These are phyloP conservation scores for Drosophila willistoni DNA, from an alignment of 1,140 invertebrate genomes.

Conservation along the genomic window DNA sequence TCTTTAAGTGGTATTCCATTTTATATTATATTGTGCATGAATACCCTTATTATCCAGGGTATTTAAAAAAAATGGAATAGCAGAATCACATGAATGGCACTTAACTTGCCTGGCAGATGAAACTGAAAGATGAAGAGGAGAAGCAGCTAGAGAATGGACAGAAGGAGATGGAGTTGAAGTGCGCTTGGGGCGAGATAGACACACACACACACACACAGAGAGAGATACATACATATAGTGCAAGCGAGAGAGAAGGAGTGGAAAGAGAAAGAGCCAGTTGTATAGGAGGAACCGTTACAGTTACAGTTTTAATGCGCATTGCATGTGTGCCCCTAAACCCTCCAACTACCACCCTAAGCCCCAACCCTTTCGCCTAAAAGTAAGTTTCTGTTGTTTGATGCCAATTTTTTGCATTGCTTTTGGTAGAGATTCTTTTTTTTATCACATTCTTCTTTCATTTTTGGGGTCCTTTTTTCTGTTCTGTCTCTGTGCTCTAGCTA, in stretches of 20 bases:
- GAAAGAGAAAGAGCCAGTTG: slow-evolving; percentile 6
- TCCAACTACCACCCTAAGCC: not conserved
- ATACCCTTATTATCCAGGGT: not conserved
- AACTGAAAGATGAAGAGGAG: slow-evolving; percentile 32
- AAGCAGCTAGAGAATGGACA: not conserved
- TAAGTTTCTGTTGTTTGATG: slow-evolving; percentile 79
- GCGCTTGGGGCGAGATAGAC: slow-evolving; percentile 49
- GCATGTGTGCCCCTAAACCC: slow-evolving; percentile 55
- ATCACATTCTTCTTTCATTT: slow-evolving; percentile 27
- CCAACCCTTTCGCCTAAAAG: slow-evolving; percentile 53
- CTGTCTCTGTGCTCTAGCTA: not conserved
- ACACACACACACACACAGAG: slow-evolving; percentile 22
- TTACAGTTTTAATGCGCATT: slow-evolving; percentile 79
- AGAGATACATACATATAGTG: slow-evolving; percentile 9
- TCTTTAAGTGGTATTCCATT: no score
- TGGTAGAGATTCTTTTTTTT: slow-evolving; percentile 1
- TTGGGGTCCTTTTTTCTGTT: slow-evolving; percentile 26
- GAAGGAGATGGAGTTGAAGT: slow-evolving; percentile 36
- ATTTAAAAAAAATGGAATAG: slow-evolving; percentile 26
- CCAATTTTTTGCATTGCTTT: slow-evolving; percentile 75
- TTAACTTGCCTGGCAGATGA: slow-evolving; percentile 59
- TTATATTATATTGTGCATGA: not conserved
- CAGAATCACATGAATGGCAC: slow-evolving; percentile 73
- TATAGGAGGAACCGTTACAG: slow-evolving; percentile 57
- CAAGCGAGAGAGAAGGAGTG: slow-evolving; percentile 16